Evolutionary conservation across 2,888 invertebrate species (phyloP), one percentile per base, ranked within the genome.

Genomic region (Hanleya hanleyi): DNA sequence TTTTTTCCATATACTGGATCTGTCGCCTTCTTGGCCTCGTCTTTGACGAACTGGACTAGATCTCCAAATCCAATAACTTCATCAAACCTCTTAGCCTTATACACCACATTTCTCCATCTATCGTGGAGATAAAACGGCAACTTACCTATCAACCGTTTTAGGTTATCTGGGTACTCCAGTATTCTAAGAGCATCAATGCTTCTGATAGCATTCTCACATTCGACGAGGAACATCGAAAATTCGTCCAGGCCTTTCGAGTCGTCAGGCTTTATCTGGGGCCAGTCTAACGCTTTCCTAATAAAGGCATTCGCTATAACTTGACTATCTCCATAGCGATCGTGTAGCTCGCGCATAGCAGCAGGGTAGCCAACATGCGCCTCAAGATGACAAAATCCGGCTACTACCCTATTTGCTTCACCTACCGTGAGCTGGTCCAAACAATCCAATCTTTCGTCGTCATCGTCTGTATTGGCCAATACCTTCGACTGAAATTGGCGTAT

Each of bases 141-240:
- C n/a, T n/a, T n/a, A n/a, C n/a, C n/a, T n/a, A n/a, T n/a, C n/a
- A n/a, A n/a, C n/a, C 29, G 57, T 29, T 68, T 71, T 6, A 76
- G 49, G 51, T 75, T 76, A 1, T 73, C 75, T 0, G 71, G n/a
- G n/a, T n/a, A n/a, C n/a, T n/a, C n/a, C n/a, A n/a, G n/a, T n/a
- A n/a, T n/a, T n/a, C n/a, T n/a, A n/a, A n/a, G n/a, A n/a, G n/a
- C n/a, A n/a, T n/a, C n/a, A n/a, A n/a, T n/a, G n/a, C n/a, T n/a
- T n/a, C 49, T 61, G 7, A 71, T 66, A 15, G 75, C 73, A 32
- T 71, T 71, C 18, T 65, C 51, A 69, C 75, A 76, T 51, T 74
- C 76, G 1, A 47, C 47, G 0, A 78, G 65, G 37, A 74, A 74
- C 12, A 76, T 72, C 4, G 74, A 26, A 35, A 72, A 74, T 32